A percentile compares a stretch with the other conserved stretches of the same genome.
These are phyloP conservation scores for Brachymystax lenok DNA, from an alignment of 2,797 vertebrate genomes.

Conservation along the genomic window DNA sequence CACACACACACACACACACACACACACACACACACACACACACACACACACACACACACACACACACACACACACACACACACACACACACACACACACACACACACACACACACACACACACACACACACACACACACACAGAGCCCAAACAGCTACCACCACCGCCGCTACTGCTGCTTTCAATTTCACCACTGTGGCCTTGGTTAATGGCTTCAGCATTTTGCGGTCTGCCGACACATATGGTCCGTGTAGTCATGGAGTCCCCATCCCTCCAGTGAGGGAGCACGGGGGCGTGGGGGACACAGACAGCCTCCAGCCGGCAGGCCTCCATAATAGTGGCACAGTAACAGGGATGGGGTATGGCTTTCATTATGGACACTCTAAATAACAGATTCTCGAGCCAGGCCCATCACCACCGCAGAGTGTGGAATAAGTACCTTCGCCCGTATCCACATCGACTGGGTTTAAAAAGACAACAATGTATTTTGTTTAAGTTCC, in stretches of 20 bases:
- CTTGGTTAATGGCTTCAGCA: conserved; percentile 70
- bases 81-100: no score
- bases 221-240: conserved; percentile 75
- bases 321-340: neutral
- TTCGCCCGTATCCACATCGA: conserved; percentile 6
- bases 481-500: neutral
- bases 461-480: conserved; percentile 19
- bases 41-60: no score
- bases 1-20: no score
- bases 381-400: conserved; percentile 47
- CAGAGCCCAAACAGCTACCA: conserved; percentile 55
- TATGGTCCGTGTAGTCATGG: conserved; percentile 68
- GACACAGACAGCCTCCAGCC: conserved; percentile 49
- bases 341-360: conserved; percentile 39
- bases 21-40: no score
- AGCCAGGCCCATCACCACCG: conserved; percentile 35
- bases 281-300: conserved; percentile 38
- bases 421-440: conserved; percentile 33
- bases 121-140: conserved; percentile 34
- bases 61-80: no score
- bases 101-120: conserved; percentile 14
- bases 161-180: conserved; percentile 66
- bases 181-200: conserved; percentile 72
- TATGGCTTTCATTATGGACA: conserved; percentile 52
- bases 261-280: conserved; percentile 33